A percentile compares a stretch with the other conserved stretches of the same genome.
phyloP scores from a whole-genome alignment of 1,140 invertebrate species.

The Drosophila auraria region DNA sequence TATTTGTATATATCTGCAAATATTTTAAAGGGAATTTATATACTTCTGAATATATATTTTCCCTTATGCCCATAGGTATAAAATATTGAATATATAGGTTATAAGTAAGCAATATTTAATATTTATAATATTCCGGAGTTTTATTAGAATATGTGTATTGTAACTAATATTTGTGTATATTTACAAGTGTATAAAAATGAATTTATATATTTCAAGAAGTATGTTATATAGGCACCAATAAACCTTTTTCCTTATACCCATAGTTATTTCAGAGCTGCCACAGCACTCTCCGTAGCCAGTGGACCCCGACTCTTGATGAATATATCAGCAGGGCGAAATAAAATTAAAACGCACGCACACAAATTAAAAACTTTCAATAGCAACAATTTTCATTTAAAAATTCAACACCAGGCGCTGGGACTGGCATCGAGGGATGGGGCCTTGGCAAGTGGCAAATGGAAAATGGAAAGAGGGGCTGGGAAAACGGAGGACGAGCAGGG shows the following conservation, averaged over 20 bases:
- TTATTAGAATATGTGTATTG: no score
- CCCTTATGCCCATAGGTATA: no score
- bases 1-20: neutral
- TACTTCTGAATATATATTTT: no score
- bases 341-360: slow-evolving; percentile 72
- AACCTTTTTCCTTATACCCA: neutral
- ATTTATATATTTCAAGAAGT: neutral
- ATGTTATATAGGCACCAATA: neutral
- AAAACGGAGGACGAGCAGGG: neutral
- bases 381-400: slow-evolving; percentile 83
- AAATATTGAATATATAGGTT: no score
- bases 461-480: neutral
- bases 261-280: neutral
- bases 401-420: slow-evolving; percentile 74
- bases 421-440: slow-evolving; percentile 5
- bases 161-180: no score
- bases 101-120: no score
- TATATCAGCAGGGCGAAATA: slow-evolving; percentile 58
- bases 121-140: no score
- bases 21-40: neutral
- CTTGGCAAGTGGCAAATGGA: neutral
- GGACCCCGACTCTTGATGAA: slow-evolving; percentile 9
- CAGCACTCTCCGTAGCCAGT: neutral
- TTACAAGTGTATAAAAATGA: no score
- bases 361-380: slow-evolving; percentile 84